Percentiles rank a stretch among this genome's conserved stretches.
phyloP scores from a whole-genome alignment of 2,113 vertebrate genomes.

The Jaculus jaculus region DNA sequence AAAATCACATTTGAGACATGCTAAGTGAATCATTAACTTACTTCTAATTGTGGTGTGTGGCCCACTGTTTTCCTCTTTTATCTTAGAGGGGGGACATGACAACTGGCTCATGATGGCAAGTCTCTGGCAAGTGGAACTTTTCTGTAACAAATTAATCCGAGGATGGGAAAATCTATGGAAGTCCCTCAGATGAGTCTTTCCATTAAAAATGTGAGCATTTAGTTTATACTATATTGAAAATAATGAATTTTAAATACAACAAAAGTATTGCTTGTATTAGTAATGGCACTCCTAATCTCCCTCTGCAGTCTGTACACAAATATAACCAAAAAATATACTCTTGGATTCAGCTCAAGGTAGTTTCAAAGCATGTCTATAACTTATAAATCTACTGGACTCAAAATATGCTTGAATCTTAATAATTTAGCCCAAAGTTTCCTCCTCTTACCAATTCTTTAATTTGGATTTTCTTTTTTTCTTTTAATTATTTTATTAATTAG shows the following conservation, averaged over 20 bases:
- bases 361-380: not conserved
- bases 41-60: conserved; percentile 19
- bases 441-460: not conserved
- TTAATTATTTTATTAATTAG: too few species aligned
- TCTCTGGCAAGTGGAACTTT: not conserved
- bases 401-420: conserved; percentile 15
- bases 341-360: not conserved
- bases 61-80: conserved; percentile 8
- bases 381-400: not conserved
- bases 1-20: not conserved
- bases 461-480: not conserved
- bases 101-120: not conserved
- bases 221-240: conserved; percentile 8
- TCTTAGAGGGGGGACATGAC: not conserved
- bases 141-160: not conserved
- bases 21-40: conserved; percentile 12
- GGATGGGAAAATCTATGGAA: not conserved
- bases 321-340: not conserved
- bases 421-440: not conserved
- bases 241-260: conserved; percentile 27
- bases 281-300: not conserved
- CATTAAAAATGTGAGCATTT: conserved; percentile 19
- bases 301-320: not conserved
- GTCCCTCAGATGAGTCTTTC: conserved; percentile 40
- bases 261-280: not conserved